Percentiles rank a stretch among this genome's conserved stretches.
phyloP scores from a whole-genome alignment of 2,888 invertebrate species.

The Chaitophorus viminalis region DNA sequence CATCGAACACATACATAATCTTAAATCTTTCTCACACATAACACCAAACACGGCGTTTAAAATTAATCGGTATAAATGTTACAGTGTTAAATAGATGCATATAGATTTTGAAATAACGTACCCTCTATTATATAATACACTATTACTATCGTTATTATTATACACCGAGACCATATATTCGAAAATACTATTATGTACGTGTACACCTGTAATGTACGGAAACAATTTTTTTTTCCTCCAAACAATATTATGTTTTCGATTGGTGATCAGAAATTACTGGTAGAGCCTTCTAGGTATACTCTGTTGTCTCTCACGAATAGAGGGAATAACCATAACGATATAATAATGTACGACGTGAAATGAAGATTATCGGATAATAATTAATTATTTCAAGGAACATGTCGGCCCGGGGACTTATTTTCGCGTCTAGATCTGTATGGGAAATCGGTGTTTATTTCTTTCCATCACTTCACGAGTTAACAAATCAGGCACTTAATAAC shows the following conservation, averaged over 20 bases:
- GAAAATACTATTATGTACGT: background rate
- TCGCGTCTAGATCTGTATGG: constrained; percentile 37
- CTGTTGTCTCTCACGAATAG: background rate
- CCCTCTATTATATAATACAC: too few relatives aligned
- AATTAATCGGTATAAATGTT: background rate
- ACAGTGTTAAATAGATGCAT: too few relatives aligned
- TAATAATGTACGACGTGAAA: background rate
- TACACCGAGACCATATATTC: background rate
- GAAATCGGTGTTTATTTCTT: constrained; percentile 27
- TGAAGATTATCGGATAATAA: constrained; percentile 26
- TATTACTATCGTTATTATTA: too few relatives aligned
- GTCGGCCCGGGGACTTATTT: constrained; percentile 25
- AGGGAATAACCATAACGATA: constrained; percentile 2
- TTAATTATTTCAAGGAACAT: constrained; percentile 30
- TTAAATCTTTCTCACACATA: background rate
- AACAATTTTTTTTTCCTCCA: background rate
- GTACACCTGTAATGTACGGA: background rate
- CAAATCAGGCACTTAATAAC: background rate
- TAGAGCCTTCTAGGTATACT: constrained; percentile 6
- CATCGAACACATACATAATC: background rate
- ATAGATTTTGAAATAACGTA: too few relatives aligned
- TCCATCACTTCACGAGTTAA: background rate
- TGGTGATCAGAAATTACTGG: background rate
- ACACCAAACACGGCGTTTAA: background rate
- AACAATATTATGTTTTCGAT: background rate